phyloP scores from a whole-genome alignment of 2,797 vertebrate species.

The Phaenicophaeus curvirostris region DNA sequence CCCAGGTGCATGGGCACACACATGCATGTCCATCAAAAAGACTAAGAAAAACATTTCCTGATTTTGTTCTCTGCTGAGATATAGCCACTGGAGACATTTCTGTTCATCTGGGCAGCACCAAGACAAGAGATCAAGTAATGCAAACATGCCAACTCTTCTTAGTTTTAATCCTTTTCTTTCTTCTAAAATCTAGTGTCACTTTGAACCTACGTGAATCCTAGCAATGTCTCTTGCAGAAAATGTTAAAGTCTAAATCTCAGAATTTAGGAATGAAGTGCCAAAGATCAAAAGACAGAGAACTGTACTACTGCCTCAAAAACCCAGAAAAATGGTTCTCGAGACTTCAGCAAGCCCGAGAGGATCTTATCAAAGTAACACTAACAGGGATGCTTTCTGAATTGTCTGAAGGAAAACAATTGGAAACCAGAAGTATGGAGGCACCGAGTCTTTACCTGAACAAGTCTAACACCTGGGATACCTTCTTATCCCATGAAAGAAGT shows the following conservation, averaged over 20 bases:
- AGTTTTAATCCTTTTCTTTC: not conserved
- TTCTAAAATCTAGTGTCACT: not conserved
- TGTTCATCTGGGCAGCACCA: not conserved
- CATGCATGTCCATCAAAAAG: fast-evolving
- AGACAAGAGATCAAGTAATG: not conserved
- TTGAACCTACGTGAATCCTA: not conserved
- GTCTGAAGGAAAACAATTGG: not conserved
- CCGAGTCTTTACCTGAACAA: not conserved
- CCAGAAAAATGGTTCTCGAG: not conserved
- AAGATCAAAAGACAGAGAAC: not conserved
- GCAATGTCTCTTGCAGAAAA: not conserved
- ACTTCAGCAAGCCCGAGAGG: not conserved
- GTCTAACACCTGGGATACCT: not conserved
- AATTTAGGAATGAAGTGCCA: not conserved
- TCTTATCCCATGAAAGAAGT: not conserved
- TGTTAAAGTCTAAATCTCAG: not conserved
- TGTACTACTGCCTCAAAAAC: not conserved
- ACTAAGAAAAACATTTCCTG: not conserved
- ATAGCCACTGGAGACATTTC: not conserved
- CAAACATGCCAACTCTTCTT: not conserved
- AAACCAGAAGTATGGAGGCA: not conserved
- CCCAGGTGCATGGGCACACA: no score
- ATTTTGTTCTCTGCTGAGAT: not conserved
- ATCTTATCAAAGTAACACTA: not conserved
- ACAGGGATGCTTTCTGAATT: not conserved